Conservation (phyloP, 2,797 vertebrate species). For the Cryptoblepharus egeriae region DNA sequence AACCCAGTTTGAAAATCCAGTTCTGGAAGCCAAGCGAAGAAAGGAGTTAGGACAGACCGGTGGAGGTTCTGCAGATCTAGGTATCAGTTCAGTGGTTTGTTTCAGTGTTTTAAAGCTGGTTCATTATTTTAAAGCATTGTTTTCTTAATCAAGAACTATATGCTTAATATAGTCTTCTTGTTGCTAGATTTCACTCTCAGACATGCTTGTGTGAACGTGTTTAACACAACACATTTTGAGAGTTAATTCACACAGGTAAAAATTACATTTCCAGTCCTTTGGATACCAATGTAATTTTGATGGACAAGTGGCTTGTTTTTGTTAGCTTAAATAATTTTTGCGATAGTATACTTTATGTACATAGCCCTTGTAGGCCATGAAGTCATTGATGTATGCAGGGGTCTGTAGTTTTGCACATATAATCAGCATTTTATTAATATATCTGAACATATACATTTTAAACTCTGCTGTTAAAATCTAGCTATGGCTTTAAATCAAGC, state of each 20-base stretch:
- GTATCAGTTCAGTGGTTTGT: constrained; percentile 49
- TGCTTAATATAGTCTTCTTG: background rate
- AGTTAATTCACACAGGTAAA: background rate
- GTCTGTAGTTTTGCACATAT: background rate
- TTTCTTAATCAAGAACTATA: constrained; percentile 3
- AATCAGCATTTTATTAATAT: background rate
- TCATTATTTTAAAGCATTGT: too few relatives aligned
- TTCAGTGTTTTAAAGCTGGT: background rate
- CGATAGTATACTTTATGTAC: background rate
- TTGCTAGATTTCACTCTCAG: background rate
- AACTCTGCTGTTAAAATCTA: constrained; percentile 23
- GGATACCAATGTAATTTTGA: background rate
- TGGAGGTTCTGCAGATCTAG: constrained; percentile 71
- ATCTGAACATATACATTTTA: background rate
- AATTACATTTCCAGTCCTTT: background rate
- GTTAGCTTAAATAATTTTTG: background rate
- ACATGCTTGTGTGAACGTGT: background rate
- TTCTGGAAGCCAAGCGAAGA: constrained; percentile 93
- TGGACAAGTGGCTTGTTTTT: background rate
- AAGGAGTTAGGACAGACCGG: constrained; percentile 79
- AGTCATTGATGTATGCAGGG: background rate
- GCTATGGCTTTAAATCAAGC: fast-evolving
- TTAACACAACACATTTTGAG: background rate
- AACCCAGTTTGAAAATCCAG: constrained; percentile 99
- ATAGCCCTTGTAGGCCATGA: background rate